A percentile compares a stretch with the other conserved stretches of the same genome.
These are phyloP conservation scores for Phymastichus coffea DNA, from an alignment of 1,140 invertebrate species.

Conservation along the genomic window DNA sequence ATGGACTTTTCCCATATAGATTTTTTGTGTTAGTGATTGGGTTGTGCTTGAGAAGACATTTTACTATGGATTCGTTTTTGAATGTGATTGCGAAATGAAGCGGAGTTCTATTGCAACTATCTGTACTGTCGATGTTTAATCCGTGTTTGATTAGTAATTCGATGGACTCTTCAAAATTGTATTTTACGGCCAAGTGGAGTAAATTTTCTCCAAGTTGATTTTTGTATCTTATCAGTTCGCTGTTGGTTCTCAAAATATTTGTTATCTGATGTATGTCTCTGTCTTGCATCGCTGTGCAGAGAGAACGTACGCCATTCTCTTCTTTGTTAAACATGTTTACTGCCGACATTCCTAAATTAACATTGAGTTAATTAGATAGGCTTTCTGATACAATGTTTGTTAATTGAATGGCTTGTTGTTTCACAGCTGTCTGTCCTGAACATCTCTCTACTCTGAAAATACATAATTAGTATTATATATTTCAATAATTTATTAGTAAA, in stretches of 20 bases:
- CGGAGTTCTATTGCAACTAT: conserved; percentile 4
- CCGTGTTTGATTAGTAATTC: neutral
- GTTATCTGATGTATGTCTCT: neutral
- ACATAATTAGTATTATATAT: no score
- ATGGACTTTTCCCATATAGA: conserved; percentile 10
- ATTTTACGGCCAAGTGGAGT: conserved; percentile 3
- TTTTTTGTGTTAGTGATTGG: neutral
- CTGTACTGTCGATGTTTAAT: neutral
- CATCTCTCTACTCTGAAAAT: no score
- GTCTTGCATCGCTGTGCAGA: neutral
- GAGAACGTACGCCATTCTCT: neutral
- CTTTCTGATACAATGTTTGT: no score
- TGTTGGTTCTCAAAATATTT: neutral
- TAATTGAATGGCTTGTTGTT: no score
- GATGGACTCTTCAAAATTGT: conserved; percentile 4
- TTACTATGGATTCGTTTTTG: conserved; percentile 7
- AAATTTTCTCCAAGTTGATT: conserved; percentile 5
- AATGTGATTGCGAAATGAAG: neutral
- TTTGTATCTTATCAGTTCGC: neutral
- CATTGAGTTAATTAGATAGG: no score
- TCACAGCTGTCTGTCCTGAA: no score
- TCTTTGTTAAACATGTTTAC: neutral
- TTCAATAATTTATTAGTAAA: no score
- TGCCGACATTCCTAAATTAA: no score
- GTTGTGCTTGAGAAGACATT: conserved; percentile 1